Base-by-base conservation (phyloP, 1,140 invertebrate species). In the Nomia melanderi region DNA sequence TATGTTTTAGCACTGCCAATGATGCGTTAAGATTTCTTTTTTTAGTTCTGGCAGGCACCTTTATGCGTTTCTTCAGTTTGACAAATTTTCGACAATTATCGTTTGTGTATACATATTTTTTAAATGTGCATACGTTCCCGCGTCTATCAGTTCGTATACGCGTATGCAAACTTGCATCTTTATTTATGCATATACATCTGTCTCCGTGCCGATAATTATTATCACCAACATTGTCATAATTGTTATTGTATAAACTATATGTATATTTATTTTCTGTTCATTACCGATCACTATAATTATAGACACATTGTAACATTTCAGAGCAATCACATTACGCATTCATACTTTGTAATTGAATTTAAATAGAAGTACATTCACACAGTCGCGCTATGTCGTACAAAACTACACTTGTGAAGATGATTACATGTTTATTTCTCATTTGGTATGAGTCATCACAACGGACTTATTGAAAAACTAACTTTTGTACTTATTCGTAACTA, bases 401-500 rank as follows among this genome's bases (percentile, higher is more conserved):
- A 77, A 77, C 54, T 71, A 76, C 74, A 59, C 70, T 50, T 84
- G 69, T 82, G 50, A 80, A 81, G 67, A 86, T 81, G 69, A 88
- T 87, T 80, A 88, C 77, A 76, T 79, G 75, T 75, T 25, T 85
- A 85, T 82, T 70, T 81, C 80, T 86, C 85, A 87, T 89, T 89
- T 89, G 85, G 86, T 89, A 87, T 82, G 70, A 83, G 77, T 86
- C 83, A 87, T 89, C 86, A 84, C 83, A 85, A 90, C 77, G 69
- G 72, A 85, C 79, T 83, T 87, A 86, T 84, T 86, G 85, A 82
- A 77, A 86, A 87, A 87, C 85, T 89, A 86, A 82, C 69, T 85
- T 88, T 89, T 88, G 88, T 90, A 89, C 85, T 90, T 86, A 77
- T 83, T 82, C 39, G 44, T 83, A 86, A 86, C 63, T 79, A 81